phyloP scores from a whole-genome alignment of 2,797 vertebrate genomes.

The Anomalospiza imberbis region DNA sequence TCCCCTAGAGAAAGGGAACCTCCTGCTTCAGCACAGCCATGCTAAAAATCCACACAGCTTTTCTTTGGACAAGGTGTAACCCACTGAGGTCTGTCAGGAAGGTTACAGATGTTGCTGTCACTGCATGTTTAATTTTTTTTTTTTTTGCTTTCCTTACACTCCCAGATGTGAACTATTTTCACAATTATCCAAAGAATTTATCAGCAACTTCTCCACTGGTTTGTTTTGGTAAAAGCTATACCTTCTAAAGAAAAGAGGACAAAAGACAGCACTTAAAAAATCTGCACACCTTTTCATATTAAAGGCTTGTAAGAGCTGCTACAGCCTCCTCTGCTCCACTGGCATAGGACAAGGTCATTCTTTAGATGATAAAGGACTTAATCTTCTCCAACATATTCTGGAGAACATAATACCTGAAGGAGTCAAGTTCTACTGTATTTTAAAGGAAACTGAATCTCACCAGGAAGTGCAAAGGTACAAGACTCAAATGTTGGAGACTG shows the following conservation, averaged over 20 bases:
- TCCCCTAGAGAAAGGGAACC: not conserved
- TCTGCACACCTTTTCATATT: not conserved
- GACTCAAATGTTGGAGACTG: not conserved
- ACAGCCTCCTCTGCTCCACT: not conserved
- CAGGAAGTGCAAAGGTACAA: not conserved
- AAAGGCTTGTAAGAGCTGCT: not conserved
- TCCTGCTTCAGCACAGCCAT: not conserved
- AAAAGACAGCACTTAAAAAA: not conserved
- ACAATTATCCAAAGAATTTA: not conserved
- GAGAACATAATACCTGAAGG: not conserved
- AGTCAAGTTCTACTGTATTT: not conserved
- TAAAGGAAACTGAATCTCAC: not conserved
- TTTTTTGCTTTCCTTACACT: not conserved
- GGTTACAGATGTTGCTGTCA: not conserved
- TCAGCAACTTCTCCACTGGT: not conserved
- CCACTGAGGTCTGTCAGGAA: not conserved
- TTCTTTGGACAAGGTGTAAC: not conserved
- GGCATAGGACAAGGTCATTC: not conserved
- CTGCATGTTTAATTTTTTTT: not conserved
- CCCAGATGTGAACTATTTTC: not conserved
- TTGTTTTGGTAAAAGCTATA: not conserved
- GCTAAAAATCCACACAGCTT: not conserved
- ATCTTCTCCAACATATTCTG: not conserved
- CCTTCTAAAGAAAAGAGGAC: not conserved
- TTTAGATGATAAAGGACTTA: not conserved